A percentile compares a stretch with the other conserved stretches of the same genome.
Evolutionary conservation across 2,888 invertebrate genomes (phyloP).

Genomic region (Stegophylla sp.): DNA sequence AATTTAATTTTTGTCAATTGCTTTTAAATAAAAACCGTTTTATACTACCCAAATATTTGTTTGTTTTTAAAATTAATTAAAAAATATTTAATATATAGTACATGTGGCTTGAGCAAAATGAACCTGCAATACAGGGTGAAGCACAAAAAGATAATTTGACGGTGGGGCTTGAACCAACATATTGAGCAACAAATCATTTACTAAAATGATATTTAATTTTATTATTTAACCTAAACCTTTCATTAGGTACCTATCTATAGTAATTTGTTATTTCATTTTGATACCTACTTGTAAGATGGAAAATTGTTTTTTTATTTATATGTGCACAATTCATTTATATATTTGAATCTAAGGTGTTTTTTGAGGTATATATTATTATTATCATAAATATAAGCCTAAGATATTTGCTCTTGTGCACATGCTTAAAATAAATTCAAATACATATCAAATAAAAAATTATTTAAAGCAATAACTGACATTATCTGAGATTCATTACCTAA

Average conservation of each 20-base stretch:
- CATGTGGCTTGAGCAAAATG: slow-evolving; percentile 1
- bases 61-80: slow-evolving; percentile 6
- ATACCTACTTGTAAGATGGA: background rate
- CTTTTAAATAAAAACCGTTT: background rate
- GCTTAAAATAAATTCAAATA: slow-evolving; percentile 39
- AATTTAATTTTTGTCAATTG: background rate
- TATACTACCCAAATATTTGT: background rate
- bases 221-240: background rate
- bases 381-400: background rate
- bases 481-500: background rate
- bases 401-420: slow-evolving; percentile 24
- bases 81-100: background rate
- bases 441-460: slow-evolving; percentile 46
- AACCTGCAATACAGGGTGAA: slow-evolving; percentile 53
- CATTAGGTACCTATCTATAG: background rate
- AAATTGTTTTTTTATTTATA: background rate
- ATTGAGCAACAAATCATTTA: background rate
- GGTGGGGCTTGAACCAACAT: slow-evolving; percentile 13
- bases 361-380: background rate
- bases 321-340: slow-evolving; percentile 8
- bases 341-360: slow-evolving; percentile 13
- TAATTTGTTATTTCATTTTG: slow-evolving; percentile 29
- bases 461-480: slow-evolving; percentile 47
- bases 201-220: slow-evolving; percentile 5
- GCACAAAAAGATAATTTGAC: slow-evolving; percentile 28